Evolutionary conservation across 2,797 vertebrate species (phyloP).

Genomic region (Cetoscarus ocellatus): DNA sequence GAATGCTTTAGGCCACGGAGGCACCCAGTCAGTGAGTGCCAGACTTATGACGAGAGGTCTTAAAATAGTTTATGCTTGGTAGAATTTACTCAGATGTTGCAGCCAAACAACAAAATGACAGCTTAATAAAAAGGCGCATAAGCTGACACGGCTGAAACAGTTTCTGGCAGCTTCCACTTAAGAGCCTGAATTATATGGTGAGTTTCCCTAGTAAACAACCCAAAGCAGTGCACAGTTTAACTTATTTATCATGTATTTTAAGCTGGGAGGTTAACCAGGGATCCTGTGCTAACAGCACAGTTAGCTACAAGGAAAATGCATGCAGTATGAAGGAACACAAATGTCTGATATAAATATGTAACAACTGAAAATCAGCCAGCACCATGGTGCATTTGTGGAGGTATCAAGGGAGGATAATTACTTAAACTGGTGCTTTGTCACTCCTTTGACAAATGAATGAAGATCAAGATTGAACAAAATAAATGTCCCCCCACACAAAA

Average conservation of each 20-base stretch:
- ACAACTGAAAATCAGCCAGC: constrained; percentile 5
- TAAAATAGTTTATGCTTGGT: constrained; percentile 46
- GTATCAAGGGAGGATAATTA: neutral
- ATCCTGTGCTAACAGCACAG: constrained; percentile 6
- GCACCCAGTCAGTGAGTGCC: constrained; percentile 38
- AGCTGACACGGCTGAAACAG: constrained; percentile 47
- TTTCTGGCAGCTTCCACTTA: constrained; percentile 44
- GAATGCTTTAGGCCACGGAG: constrained; percentile 33
- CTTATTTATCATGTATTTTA: constrained; percentile 40
- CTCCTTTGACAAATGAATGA: too few species aligned
- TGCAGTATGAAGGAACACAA: neutral
- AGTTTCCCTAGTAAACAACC: constrained; percentile 45
- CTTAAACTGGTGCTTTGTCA: too few species aligned
- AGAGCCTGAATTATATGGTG: constrained; percentile 32
- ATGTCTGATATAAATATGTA: neutral
- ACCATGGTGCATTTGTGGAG: neutral
- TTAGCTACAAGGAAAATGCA: neutral
- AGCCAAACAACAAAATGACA: constrained; percentile 53
- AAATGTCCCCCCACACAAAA: too few species aligned
- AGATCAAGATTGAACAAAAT: too few species aligned
- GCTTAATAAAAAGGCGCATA: constrained; percentile 50
- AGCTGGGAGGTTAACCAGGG: constrained; percentile 21
- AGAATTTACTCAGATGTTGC: constrained; percentile 50
- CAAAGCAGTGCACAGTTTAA: constrained; percentile 30
- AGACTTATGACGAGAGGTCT: constrained; percentile 40